Conservation (phyloP, 53 echinoderm and acorn worm genomes). For the Paracentrotus lividus region DNA sequence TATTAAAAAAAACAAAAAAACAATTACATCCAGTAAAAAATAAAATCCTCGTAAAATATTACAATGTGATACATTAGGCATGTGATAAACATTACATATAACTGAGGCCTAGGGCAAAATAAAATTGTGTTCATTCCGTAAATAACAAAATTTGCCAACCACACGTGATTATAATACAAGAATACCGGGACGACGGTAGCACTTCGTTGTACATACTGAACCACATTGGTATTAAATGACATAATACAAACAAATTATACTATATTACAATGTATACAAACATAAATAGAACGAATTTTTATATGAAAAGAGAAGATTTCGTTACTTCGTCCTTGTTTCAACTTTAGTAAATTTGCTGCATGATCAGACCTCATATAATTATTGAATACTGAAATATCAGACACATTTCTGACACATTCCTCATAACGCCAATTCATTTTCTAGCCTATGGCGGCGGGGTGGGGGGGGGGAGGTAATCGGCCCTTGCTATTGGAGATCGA, state of each 20-base stretch:
- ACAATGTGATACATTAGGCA: too few species aligned
- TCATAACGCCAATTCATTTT: too few species aligned
- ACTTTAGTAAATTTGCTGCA: not conserved
- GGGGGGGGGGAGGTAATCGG: too few species aligned
- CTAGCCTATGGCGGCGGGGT: too few species aligned
- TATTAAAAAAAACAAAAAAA: too few species aligned
- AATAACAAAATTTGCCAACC: not conserved
- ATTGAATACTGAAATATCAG: not conserved
- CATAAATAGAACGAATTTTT: not conserved
- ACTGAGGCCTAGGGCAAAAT: not conserved
- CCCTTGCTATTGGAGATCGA: too few species aligned
- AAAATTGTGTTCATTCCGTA: not conserved
- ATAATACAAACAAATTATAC: not conserved
- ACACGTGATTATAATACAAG: not conserved
- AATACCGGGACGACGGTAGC: not conserved
- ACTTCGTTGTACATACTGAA: not conserved
- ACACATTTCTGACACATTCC: too few species aligned
- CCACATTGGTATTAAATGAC: not conserved
- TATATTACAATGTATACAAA: not conserved
- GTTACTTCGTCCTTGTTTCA: not conserved
- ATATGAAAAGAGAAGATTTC: not conserved
- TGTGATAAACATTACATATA: not conserved
- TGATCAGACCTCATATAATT: not conserved
- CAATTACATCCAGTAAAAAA: not conserved
- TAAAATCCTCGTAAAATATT: not conserved